Conservation (phyloP, 2,797 vertebrate genomes). For the Gorsachius magnificus region DNA sequence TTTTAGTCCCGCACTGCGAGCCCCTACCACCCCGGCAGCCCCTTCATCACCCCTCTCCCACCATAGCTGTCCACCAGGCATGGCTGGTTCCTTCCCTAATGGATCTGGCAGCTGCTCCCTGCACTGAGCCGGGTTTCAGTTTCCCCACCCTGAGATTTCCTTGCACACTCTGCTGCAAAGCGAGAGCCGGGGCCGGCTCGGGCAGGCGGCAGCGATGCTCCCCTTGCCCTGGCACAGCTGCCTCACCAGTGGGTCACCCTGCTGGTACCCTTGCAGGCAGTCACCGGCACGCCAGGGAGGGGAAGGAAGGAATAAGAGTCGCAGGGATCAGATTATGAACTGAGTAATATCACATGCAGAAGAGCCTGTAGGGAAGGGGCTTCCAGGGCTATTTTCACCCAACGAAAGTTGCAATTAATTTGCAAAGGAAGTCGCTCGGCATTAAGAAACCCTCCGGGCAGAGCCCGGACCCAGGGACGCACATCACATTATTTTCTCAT, state of each 20-base stretch:
- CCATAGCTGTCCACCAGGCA: neutral
- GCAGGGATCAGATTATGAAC: slow-evolving; percentile 46
- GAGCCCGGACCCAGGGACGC: slow-evolving; percentile 13
- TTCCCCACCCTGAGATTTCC: neutral
- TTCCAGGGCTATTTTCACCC: slow-evolving; percentile 54
- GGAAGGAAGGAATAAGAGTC: neutral
- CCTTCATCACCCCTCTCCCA: neutral
- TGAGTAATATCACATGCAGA: slow-evolving; percentile 22
- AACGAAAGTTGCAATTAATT: slow-evolving; percentile 68
- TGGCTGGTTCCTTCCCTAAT: neutral
- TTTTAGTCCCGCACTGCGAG: neutral
- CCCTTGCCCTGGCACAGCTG: rapidly evolving
- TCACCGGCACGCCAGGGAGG: neutral
- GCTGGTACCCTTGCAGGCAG: neutral
- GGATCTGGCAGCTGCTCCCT: slow-evolving; percentile 40
- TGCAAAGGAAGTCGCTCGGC: slow-evolving; percentile 57
- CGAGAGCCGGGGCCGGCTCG: rapidly evolving
- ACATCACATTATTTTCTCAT: slow-evolving; percentile 62
- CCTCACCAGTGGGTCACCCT: neutral
- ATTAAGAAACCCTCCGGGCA: slow-evolving; percentile 47
- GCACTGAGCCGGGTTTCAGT: neutral
- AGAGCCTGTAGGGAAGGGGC: slow-evolving; percentile 52
- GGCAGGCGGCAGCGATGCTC: neutral
- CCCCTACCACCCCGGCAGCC: neutral
- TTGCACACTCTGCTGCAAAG: slow-evolving; percentile 9